These are phyloP conservation scores for Esperia sulphurella DNA, from an alignment of 2,888 invertebrate species.

Conservation along the genomic window DNA sequence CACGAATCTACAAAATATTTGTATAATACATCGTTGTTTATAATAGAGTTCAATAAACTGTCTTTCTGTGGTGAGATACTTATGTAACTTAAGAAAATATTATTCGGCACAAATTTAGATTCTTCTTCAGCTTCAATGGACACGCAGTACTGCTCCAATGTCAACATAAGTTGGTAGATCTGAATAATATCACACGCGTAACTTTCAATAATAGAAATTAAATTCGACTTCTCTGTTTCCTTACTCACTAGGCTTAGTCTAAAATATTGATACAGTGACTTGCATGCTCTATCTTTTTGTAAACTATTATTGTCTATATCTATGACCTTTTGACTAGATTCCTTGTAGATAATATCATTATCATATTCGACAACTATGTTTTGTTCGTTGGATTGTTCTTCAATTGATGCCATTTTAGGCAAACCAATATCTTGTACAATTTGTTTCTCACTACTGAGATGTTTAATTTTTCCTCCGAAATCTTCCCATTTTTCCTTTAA, in stretches of 20 bases:
- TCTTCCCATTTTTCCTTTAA: conserved; percentile 78
- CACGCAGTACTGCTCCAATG: conserved; percentile 62
- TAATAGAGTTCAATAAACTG: conserved; percentile 46
- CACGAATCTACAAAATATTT: conserved; percentile 79
- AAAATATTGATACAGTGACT: conserved; percentile 64
- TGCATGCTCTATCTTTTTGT: conserved; percentile 53
- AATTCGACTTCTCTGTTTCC: conserved; percentile 58
- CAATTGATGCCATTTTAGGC: conserved; percentile 34
- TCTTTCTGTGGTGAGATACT: conserved; percentile 38
- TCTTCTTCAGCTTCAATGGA: conserved; percentile 57
- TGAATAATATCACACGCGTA: conserved; percentile 69
- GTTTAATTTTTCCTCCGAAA: conserved; percentile 71
- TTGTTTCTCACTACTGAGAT: conserved; percentile 43
- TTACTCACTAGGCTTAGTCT: conserved; percentile 66
- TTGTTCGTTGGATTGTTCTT: conserved; percentile 27
- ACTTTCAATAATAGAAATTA: conserved; percentile 60
- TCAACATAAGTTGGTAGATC: conserved; percentile 59
- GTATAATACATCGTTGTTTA: conserved; percentile 61
- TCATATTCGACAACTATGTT: conserved; percentile 31
- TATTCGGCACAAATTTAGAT: conserved; percentile 58
- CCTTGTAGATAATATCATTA: conserved; percentile 62
- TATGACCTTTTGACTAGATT: conserved; percentile 68
- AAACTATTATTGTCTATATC: conserved; percentile 48
- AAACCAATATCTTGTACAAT: conserved; percentile 24
- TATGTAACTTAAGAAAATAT: conserved; percentile 65